Evolutionary conservation across 1,140 invertebrate species (phyloP), one percentile per base, ranked within the genome.

Genomic region (Panonychus citri): DNA sequence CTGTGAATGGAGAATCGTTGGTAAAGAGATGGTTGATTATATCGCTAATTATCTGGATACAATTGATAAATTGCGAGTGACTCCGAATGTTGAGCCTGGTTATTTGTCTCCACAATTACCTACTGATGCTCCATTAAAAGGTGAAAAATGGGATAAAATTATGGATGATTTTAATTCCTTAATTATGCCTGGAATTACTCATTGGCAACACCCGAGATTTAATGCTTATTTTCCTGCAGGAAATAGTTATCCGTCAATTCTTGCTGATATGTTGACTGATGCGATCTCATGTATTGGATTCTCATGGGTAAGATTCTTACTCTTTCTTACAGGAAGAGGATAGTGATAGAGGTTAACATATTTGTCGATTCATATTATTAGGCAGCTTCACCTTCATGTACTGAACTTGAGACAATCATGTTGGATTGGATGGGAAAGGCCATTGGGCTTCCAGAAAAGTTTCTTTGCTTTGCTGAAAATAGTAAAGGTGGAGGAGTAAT

Each of bases 191-290:
- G 94, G 94, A 39, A 85, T 85, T 49, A 97, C 93, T 0, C 90
- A 97, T 69, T 99, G 94, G 94, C 90, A 97, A 69, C 94, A 98
- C 77, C 94, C 94, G 0, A 73, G 88, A 52, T 98, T 99, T 71
- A 93, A 97, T 69, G 94, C 94, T 0, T 99, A 98, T 68, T 98
- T 99, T 67, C 94, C 94, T 2, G 80, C 91, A 1, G 94, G 93
- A 26, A 96, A 96, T 73, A 93, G 85, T 0, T 98, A 82, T 68
- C 91, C 94, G 2, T 95, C 91, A 1, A 94, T 99, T 56, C 72
- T 98, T 19, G 94, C 87, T n/a, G 91, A 97, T 63, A 94, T 99
- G 87, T 69, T 99, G 39, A 82, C 84, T 15, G 85, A 89, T 67
- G 88, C 85, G 15, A 85, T 98, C 59, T 91, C 89, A 2, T 93